These are phyloP conservation scores for Orthochromis malagaraziensis DNA, from an alignment of 2,113 vertebrate genomes.

Conservation along the genomic window DNA sequence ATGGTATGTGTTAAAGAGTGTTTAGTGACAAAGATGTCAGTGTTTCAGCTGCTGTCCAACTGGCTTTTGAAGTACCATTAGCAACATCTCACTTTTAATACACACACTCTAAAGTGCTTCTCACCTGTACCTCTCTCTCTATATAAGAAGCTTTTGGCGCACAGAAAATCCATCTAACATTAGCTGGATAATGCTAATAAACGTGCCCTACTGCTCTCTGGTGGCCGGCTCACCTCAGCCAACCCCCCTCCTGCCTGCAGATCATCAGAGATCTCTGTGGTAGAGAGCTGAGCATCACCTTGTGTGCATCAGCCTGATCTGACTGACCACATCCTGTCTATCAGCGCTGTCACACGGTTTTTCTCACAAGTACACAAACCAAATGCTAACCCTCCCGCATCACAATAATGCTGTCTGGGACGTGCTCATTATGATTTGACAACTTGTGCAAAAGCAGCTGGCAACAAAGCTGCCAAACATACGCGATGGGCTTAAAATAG, in stretches of 20 bases:
- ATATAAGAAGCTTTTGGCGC: not conserved
- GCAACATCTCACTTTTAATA: not conserved
- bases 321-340: slow-evolving; percentile 73
- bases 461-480: slow-evolving; percentile 6
- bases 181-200: slow-evolving; percentile 3
- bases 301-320: slow-evolving; percentile 23
- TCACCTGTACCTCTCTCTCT: not conserved
- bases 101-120: not conserved
- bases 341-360: slow-evolving; percentile 23
- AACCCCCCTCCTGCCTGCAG: slow-evolving; percentile 4
- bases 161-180: slow-evolving; percentile 11
- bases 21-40: not conserved
- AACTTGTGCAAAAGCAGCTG: slow-evolving; percentile 13
- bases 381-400: not conserved
- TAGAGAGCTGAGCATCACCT: slow-evolving; percentile 29
- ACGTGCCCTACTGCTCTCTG: slow-evolving; percentile 22
- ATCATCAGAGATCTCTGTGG: slow-evolving; percentile 31
- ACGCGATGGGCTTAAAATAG: slow-evolving; percentile 55
- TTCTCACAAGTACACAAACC: slow-evolving; percentile 38
- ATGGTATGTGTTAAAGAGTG: not conserved
- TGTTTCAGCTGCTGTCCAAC: not conserved
- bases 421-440: not conserved
- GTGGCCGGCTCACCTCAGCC: slow-evolving; percentile 28
- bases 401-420: not conserved
- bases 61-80: not conserved